phyloP scores from a whole-genome alignment of 1,140 invertebrate genomes.

The Araneus ventricosus region DNA sequence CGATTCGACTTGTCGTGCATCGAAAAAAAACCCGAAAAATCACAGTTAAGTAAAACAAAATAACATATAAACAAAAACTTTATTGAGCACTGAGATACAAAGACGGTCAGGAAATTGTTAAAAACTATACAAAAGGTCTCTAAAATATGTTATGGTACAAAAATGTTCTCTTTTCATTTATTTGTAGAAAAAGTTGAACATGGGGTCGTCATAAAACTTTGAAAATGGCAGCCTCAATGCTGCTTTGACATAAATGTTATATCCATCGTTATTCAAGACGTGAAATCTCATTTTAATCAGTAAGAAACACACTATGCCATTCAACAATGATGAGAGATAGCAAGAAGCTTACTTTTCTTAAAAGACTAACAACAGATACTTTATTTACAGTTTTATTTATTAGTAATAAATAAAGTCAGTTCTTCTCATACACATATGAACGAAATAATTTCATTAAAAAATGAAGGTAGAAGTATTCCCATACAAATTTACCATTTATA shows the following conservation, averaged over 20 bases:
- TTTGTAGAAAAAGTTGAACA: constrained; percentile 7
- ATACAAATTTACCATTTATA: not conserved
- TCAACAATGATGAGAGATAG: no score
- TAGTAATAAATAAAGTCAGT: constrained; percentile 22
- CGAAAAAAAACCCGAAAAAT: no score
- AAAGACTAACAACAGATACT: not conserved
- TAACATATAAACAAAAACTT: constrained; percentile 66
- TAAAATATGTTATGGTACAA: constrained; percentile 68
- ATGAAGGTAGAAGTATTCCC: no score
- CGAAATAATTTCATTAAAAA: no score
- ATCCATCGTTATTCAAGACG: not conserved
- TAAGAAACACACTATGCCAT: not conserved
- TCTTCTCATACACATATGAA: not conserved
- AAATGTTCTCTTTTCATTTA: constrained; percentile 13
- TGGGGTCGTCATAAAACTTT: not conserved
- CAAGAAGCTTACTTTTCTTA: no score
- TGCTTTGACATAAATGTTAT: not conserved
- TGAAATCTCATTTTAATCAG: constrained; percentile 6
- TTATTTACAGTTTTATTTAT: constrained; percentile 10
- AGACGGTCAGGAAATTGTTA: constrained; percentile 64
- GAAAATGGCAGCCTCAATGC: not conserved
- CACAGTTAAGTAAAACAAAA: not conserved
- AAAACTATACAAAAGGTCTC: constrained; percentile 66
- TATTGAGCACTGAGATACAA: constrained; percentile 74
- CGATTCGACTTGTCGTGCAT: no score